These are phyloP conservation scores for Oscheius myriophilus DNA, from an alignment of 2,888 invertebrate species.

Conservation along the genomic window DNA sequence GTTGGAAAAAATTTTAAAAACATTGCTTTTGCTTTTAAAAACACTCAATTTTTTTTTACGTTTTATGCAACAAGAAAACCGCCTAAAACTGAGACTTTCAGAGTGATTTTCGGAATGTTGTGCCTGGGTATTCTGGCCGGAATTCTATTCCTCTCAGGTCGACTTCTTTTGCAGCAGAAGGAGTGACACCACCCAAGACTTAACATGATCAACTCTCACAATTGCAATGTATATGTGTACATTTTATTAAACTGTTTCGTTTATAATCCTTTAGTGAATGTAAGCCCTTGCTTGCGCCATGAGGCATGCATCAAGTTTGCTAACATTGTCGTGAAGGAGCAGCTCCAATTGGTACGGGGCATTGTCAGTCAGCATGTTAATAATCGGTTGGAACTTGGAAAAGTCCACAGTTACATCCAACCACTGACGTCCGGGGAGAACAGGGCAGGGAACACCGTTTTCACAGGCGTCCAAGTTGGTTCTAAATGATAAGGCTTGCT, in stretches of 20 bases:
- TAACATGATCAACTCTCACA: neutral
- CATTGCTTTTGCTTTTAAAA: too few relatives aligned
- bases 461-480: constrained; percentile 44
- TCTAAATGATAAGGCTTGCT: neutral
- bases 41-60: too few relatives aligned
- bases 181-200: constrained; percentile 1
- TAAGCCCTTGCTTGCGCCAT: constrained; percentile 40
- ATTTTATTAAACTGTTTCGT: neutral
- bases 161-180: constrained; percentile 23
- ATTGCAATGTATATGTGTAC: neutral
- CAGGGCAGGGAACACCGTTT: constrained; percentile 46
- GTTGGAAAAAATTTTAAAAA: too few relatives aligned
- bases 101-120: constrained; percentile 27
- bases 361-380: constrained; percentile 44
- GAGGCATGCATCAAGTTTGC: constrained; percentile 35
- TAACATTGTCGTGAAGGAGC: constrained; percentile 36
- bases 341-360: constrained; percentile 45
- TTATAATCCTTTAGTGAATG: neutral
- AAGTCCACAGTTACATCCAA: constrained; percentile 44
- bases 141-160: constrained; percentile 30
- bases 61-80: too few relatives aligned
- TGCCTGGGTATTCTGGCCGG: constrained; percentile 24
- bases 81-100: too few relatives aligned
- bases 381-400: constrained; percentile 38
- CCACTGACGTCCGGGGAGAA: constrained; percentile 38